Evolutionary conservation across 2,888 invertebrate species (phyloP).

Genomic region (Drosophila pseudotakahashii): DNA sequence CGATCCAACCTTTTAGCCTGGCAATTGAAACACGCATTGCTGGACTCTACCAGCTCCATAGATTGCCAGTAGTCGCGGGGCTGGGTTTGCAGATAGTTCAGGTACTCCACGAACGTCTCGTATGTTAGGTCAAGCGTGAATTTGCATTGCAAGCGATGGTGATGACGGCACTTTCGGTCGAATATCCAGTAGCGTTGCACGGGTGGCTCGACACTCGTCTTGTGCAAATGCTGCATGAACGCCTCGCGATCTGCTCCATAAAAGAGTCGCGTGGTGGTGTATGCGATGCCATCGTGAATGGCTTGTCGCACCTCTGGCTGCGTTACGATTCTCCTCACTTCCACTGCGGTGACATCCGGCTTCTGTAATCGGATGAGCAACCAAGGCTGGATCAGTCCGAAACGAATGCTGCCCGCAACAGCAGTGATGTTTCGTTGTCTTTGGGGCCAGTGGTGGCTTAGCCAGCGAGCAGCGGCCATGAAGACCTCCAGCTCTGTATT

Average conservation of each 20-base stretch:
- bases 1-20: neutral
- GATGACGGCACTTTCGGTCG: conserved; percentile 84
- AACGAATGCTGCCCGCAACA: conserved; percentile 89
- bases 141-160: conserved; percentile 78
- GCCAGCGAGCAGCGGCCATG: conserved; percentile 92
- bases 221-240: conserved; percentile 88
- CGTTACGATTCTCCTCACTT: conserved; percentile 89
- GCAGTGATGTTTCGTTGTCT: conserved; percentile 86
- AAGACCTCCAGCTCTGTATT: conserved; percentile 88
- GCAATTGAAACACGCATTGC: conserved; percentile 37
- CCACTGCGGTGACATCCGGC: conserved; percentile 88
- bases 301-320: conserved; percentile 89
- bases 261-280: conserved; percentile 91
- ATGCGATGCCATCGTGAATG: conserved; percentile 92
- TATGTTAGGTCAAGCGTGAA: conserved; percentile 74
- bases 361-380: conserved; percentile 91
- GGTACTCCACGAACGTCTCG: conserved; percentile 76
- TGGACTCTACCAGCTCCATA: conserved; percentile 36
- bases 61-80: conserved; percentile 80
- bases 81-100: conserved; percentile 73
- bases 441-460: conserved; percentile 89
- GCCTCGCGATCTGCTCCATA: conserved; percentile 89
- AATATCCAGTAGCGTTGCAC: conserved; percentile 90
- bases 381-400: conserved; percentile 92
- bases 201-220: conserved; percentile 88